Evolutionary conservation across 2,113 vertebrate species (phyloP).

Genomic region (Oceanites oceanicus): DNA sequence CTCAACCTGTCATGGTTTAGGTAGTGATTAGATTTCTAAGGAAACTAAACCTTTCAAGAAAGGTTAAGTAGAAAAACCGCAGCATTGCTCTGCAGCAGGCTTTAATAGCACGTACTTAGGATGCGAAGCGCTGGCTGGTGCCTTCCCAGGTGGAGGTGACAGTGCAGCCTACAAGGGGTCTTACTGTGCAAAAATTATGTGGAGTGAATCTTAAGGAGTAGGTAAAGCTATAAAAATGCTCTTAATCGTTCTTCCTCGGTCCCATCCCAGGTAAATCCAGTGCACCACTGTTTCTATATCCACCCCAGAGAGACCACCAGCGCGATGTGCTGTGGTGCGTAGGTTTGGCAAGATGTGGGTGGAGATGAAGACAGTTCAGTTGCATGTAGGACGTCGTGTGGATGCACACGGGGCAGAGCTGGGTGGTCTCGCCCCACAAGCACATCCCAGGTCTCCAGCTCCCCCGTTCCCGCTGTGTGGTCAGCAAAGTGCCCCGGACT

Average conservation of each 20-base stretch:
- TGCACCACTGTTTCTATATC: not conserved
- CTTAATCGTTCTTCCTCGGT: not conserved
- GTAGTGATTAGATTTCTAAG: not conserved
- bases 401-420: accelerated
- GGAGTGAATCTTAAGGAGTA: too few species aligned
- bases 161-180: not conserved
- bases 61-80: not conserved
- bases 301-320: not conserved
- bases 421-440: not conserved
- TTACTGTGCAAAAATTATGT: accelerated
- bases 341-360: too few species aligned
- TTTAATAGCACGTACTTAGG: not conserved
- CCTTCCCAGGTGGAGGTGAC: not conserved
- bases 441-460: not conserved
- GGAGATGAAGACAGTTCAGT: not conserved
- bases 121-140: not conserved
- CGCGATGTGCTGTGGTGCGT: accelerated
- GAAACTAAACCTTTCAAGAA: not conserved
- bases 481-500: not conserved
- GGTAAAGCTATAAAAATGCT: not conserved
- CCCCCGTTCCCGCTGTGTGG: not conserved
- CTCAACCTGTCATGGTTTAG: not conserved
- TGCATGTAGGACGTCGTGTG: accelerated
- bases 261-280: not conserved
- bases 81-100: not conserved